Evolutionary conservation across 1,140 invertebrate genomes (phyloP), one percentile per base, ranked within the genome.

Genomic region (Steinernema khuongi): DNA sequence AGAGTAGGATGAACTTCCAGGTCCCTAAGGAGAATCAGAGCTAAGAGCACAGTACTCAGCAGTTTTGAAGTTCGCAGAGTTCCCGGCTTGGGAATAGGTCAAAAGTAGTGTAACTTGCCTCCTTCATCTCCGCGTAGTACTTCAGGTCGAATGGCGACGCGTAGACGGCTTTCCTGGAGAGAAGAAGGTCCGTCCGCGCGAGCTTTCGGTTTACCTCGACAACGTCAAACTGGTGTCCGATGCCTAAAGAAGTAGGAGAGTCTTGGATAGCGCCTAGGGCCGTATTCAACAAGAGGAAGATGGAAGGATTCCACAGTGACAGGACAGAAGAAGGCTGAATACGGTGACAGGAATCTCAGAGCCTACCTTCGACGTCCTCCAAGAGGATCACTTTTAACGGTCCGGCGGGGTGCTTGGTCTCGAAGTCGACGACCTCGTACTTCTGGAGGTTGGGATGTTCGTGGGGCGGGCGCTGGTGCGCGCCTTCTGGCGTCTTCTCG

Each of bases 81-180:
- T 67, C 31, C 17, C 18, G 18, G 69, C 14, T 17, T 67, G 14
- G 44, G 28, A 70, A 70, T 71, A 68, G 43, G n/a, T 33, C 4
- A 74, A 43, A 14, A 76, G 17, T 69, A 28, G 44, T 19, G 74
- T 19, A 2, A 0, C 29, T n/a, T 33, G 83, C 82, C 68, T 85
- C 68, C 68, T 79, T 85, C 76, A 81, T 79, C 22, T 79, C 68
- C 4, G 70, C 83, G 68, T 85, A 84, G 36, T 84, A 84, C 32
- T 84, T 70, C 32, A 85, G 44, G 74, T 84, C 80, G 67, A 84
- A 84, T 1, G 84, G 83, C 19, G 83, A 85, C 1, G 83, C 83
- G 44, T 85, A 84, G 18, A 74, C 75, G 2, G 83, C 83, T 43
- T 81, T 83, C 33, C 68, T 74, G 0, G 74, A 67, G n/a, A 80